Evolutionary conservation across 2,113 vertebrate species (phyloP).

Genomic region (Sorex fumeus): DNA sequence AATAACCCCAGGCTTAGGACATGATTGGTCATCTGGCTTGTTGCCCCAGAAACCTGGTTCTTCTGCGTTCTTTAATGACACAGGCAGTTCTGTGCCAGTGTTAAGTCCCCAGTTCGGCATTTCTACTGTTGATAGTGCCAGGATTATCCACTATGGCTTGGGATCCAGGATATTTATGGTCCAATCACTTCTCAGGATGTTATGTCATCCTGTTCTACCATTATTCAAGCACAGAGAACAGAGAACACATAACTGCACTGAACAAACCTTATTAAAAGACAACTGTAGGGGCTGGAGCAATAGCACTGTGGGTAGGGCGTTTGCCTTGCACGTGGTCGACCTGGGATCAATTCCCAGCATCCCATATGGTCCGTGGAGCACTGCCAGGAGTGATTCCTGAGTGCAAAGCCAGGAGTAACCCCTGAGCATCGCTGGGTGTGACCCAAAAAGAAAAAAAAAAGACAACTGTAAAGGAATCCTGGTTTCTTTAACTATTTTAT

Average conservation of each 20-base stretch:
- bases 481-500: conserved; percentile 66
- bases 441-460: conserved; percentile 11
- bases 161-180: background rate
- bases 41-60: conserved; percentile 57
- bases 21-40: conserved; percentile 45
- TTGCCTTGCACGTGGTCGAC: too few species aligned
- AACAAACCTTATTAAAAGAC: conserved; percentile 21
- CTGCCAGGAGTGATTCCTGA: too few species aligned
- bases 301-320: too few species aligned
- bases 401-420: too few species aligned
- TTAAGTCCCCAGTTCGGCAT: background rate
- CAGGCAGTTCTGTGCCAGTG: background rate
- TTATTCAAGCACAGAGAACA: background rate
- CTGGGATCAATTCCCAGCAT: too few species aligned
- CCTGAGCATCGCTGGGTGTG: too few species aligned
- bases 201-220: background rate
- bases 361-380: too few species aligned
- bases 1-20: conserved; percentile 28
- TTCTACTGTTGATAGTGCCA: conserved; percentile 22
- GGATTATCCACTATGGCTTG: background rate
- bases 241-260: background rate
- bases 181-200: background rate
- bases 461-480: background rate
- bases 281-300: too few species aligned
- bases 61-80: conserved; percentile 26